Evolutionary conservation across 2,888 invertebrate species (phyloP), one percentile per base, ranked within the genome.

Genomic region (Pheosia tremula): DNA sequence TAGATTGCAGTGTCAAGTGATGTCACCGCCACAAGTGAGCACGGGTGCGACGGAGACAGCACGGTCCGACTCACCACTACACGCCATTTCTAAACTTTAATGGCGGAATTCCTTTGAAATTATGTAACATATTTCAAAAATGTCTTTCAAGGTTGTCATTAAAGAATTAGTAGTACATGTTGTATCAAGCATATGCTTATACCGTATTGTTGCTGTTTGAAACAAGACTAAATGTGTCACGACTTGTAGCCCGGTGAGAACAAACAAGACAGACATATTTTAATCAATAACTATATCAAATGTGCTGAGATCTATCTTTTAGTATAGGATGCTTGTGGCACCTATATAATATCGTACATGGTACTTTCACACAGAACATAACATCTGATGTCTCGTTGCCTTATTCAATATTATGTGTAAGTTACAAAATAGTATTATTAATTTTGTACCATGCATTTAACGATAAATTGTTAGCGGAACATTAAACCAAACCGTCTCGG

Each of bases 351-450:
- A 63, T 63, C 45, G 43, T 62, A 65, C 58, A 53, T 45, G 4
- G 37, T 56, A 53, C 56, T 49, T 47, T 49, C 60, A 52, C 47
- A 64, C 62, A 62, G 56, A 41, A 69, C 60, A 49, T 61, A 60
- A 58, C 69, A 54, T 59, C 57, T 63, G 50, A 56, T 50, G 24
- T 50, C 24, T 50, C 6, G 9, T 24, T 39, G 57, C 57, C 38
- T 49, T 56, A 41, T 56, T 71, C 62, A 64, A n/a, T n/a, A 68
- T 74, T 75, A 74, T 67, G 66, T 74, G 58, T 74, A 74, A 75
- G 76, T 67, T 69, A 77, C 78, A 78, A 72, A 78, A 77, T 81
- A 79, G 75, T 79, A 77, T 79, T 74, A 75, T 73, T 72, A 66
- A 77, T 71, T 69, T 73, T 66, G 63, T 71, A 50, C 24, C 69